A percentile compares a stretch with the other conserved stretches of the same genome.
Conservation (phyloP, 2,113 vertebrate species). For the Cyanistes caeruleus region DNA sequence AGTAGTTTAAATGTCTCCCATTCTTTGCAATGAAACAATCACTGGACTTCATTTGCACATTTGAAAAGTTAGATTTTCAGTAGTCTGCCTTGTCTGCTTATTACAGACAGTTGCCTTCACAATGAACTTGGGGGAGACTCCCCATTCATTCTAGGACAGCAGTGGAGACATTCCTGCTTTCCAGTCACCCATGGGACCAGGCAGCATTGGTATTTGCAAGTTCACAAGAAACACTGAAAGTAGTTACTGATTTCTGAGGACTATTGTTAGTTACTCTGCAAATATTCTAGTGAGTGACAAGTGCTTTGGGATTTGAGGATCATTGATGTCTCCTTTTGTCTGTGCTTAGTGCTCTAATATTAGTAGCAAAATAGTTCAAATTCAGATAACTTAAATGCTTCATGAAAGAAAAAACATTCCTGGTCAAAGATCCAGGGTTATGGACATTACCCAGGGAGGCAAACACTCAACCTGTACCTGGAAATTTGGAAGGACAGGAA, state of each 20-base stretch:
- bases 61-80: not conserved
- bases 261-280: not conserved
- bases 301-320: not conserved
- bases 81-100: not conserved
- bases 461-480: not conserved
- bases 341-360: not conserved
- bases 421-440: not conserved
- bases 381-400: not conserved
- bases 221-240: not conserved
- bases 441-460: not conserved
- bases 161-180: not conserved
- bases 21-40: not conserved
- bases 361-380: not conserved
- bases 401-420: not conserved
- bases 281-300: not conserved
- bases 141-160: not conserved
- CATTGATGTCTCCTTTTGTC: not conserved
- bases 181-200: not conserved
- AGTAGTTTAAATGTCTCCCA: not conserved
- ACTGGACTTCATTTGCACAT: not conserved
- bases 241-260: not conserved
- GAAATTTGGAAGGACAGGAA: not conserved
- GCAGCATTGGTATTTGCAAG: not conserved
- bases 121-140: not conserved
- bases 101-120: not conserved